phyloP scores from a whole-genome alignment of 2,797 vertebrate species.

The Thripadectes ignobilis region DNA sequence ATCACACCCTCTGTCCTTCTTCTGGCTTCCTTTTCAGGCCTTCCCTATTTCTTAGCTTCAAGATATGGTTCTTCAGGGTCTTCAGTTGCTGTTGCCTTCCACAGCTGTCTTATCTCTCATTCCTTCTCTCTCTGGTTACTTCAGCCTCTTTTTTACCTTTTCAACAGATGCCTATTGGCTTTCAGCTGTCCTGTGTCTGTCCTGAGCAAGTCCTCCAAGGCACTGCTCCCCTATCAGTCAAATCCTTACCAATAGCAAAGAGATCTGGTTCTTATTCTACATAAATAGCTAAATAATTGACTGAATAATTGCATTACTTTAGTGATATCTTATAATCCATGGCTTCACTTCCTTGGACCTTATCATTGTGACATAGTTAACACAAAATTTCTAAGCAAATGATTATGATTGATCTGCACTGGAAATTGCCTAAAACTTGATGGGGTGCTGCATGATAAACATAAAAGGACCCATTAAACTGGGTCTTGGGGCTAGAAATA shows the following conservation, averaged over 20 bases:
- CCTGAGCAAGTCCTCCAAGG: not conserved
- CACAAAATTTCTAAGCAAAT: not conserved
- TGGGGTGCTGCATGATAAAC: accelerated
- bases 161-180: not conserved
- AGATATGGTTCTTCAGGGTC: not conserved
- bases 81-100: not conserved
- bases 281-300: not conserved
- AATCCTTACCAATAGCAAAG: not conserved
- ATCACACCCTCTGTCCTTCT: not conserved
- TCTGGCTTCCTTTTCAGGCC: not conserved
- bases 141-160: not conserved
- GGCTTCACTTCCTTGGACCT: not conserved
- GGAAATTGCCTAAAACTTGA: not conserved
- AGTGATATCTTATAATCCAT: not conserved
- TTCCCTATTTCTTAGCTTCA: not conserved
- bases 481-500: not conserved
- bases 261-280: not conserved
- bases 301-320: not conserved
- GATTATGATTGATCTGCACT: not conserved
- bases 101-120: not conserved
- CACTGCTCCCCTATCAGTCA: not conserved
- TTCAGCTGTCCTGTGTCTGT: not conserved
- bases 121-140: not conserved
- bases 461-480: not conserved
- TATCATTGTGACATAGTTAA: not conserved